These are phyloP conservation scores for Dicerorhinus sumatrensis DNA, from an alignment of 2,113 vertebrate genomes.

Conservation along the genomic window DNA sequence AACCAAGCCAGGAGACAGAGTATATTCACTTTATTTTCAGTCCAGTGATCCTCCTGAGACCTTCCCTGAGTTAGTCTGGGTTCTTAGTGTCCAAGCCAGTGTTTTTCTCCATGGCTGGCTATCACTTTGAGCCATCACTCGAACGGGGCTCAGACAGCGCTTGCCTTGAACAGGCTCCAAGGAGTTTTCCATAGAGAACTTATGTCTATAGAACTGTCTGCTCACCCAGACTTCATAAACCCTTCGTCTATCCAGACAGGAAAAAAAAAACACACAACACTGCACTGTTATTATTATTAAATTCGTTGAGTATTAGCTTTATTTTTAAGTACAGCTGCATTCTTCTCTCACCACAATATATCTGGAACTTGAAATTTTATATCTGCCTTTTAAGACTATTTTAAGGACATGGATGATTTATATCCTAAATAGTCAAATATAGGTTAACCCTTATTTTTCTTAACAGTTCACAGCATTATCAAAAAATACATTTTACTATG, in stretches of 20 bases:
- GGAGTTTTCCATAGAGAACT: slow-evolving; percentile 71
- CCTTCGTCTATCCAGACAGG: slow-evolving; percentile 40
- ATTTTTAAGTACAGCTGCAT: not conserved
- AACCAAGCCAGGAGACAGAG: slow-evolving; percentile 67
- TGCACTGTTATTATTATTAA: slow-evolving; percentile 23
- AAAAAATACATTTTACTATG: not conserved
- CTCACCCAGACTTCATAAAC: slow-evolving; percentile 67
- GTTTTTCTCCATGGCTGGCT: slow-evolving; percentile 54
- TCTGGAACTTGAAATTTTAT: slow-evolving; percentile 9
- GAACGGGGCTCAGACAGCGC: slow-evolving; percentile 45
- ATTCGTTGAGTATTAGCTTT: slow-evolving; percentile 44
- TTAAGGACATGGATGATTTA: slow-evolving; percentile 17
- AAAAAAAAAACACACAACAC: not conserved
- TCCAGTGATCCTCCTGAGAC: slow-evolving; percentile 20
- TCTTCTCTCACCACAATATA: slow-evolving; percentile 37
- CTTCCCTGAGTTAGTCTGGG: slow-evolving; percentile 21
- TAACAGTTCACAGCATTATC: not conserved
- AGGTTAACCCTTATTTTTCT: not conserved
- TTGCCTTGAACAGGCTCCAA: slow-evolving; percentile 74
- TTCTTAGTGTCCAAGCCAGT: slow-evolving; percentile 15
- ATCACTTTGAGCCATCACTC: slow-evolving; percentile 51
- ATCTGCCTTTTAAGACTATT: slow-evolving; percentile 36
- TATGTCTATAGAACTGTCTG: slow-evolving; percentile 68
- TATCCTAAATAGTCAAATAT: not conserved
- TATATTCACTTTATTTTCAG: slow-evolving; percentile 56